Evolutionary conservation across 2,113 vertebrate species (phyloP).

Genomic region (Ailurus styani): DNA sequence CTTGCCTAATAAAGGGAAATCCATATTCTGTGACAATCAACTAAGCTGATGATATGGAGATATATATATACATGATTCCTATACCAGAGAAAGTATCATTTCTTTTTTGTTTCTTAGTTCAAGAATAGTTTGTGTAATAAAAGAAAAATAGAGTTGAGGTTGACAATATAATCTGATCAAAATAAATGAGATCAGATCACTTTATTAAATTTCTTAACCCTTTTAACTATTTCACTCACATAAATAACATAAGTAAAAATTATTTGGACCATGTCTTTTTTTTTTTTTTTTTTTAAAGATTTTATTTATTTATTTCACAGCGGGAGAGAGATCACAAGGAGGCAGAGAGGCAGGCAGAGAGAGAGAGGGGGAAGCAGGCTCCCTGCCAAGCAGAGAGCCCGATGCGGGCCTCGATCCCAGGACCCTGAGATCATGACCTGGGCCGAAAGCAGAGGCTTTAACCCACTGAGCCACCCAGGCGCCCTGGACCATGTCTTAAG

Average conservation of each 20-base stretch:
- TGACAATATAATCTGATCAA: neutral
- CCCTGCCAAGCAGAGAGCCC: no score
- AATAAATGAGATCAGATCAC: neutral
- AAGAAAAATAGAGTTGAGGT: neutral
- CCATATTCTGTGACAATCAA: neutral
- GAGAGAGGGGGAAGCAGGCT: no score
- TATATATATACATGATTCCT: neutral
- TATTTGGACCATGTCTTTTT: neutral
- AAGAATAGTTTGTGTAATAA: neutral
- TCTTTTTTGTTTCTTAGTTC: neutral
- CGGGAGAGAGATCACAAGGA: no score
- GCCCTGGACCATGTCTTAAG: neutral
- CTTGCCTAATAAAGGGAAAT: neutral
- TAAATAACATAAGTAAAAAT: slow-evolving; percentile 6
- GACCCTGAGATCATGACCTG: no score
- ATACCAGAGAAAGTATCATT: neutral
- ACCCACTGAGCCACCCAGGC: no score
- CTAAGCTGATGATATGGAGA: neutral
- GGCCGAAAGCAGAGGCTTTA: no score
- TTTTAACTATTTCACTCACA: slow-evolving; percentile 22
- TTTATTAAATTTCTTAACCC: neutral
- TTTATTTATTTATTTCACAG: no score
- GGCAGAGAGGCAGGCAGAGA: no score
- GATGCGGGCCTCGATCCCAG: no score
- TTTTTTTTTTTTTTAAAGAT: no score